Evolutionary conservation across 2,113 vertebrate species (phyloP).

Genomic region (Pteronura brasiliensis): DNA sequence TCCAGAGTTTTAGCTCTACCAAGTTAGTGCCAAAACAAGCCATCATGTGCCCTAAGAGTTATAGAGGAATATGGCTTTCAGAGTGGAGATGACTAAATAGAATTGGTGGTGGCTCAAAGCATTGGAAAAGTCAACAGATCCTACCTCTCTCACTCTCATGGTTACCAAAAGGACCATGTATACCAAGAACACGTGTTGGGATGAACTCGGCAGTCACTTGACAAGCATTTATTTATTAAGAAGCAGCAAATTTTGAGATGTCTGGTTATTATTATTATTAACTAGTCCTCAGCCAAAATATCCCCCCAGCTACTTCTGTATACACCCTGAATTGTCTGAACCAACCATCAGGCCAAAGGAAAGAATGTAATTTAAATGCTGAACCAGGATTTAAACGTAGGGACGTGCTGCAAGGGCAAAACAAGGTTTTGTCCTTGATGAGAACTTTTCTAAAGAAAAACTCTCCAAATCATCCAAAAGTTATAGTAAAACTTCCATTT

Average conservation of each 20-base stretch:
- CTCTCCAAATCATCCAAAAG: background rate
- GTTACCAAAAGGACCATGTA: background rate
- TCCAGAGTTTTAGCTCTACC: constrained; percentile 34
- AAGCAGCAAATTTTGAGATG: background rate
- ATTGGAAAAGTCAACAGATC: background rate
- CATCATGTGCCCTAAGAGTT: background rate
- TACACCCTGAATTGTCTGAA: background rate
- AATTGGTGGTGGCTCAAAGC: constrained; percentile 44
- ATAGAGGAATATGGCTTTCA: background rate
- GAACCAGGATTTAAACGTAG: background rate
- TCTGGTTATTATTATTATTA: constrained; percentile 14
- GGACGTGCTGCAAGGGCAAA: background rate
- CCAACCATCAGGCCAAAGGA: background rate
- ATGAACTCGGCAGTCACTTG: background rate
- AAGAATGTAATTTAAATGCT: background rate
- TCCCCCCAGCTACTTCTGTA: background rate
- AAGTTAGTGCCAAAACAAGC: constrained; percentile 60
- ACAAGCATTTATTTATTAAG: constrained; percentile 3
- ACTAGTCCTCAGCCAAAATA: background rate
- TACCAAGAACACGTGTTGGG: background rate
- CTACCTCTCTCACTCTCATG: background rate
- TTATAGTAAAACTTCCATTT: background rate
- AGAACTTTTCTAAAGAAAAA: background rate
- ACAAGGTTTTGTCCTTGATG: constrained; percentile 10
- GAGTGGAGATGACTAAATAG: constrained; percentile 49